A percentile compares a stretch with the other conserved stretches of the same genome.
Evolutionary conservation across 2,888 invertebrate genomes (phyloP).

Genomic region (Acleris cristana): DNA sequence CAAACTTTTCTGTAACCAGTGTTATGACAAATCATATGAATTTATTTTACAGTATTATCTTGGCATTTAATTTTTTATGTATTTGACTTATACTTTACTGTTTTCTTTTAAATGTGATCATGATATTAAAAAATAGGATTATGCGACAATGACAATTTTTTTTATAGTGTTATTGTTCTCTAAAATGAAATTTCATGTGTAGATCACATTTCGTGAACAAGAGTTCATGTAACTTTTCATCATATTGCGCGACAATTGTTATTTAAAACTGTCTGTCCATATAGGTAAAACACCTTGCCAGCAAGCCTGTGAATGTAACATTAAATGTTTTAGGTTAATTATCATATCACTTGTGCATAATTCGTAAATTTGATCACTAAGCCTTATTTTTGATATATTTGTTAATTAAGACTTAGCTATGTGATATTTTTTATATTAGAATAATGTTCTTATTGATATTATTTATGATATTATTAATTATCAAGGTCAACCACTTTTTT

Average conservation of each 20-base stretch:
- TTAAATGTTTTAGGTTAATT: slow-evolving; percentile 14
- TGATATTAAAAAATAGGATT: no score
- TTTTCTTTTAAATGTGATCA: slow-evolving; percentile 5
- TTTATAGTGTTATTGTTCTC: no score
- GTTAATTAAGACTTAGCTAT: slow-evolving; percentile 26
- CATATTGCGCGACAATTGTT: not conserved
- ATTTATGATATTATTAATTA: slow-evolving; percentile 31
- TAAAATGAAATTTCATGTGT: not conserved
- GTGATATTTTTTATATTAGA: slow-evolving; percentile 35
- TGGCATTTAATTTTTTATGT: slow-evolving; percentile 61
- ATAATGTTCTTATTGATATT: slow-evolving; percentile 29
- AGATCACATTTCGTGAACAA: not conserved
- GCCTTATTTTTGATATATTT: slow-evolving; percentile 35
- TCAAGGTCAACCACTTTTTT: not conserved
- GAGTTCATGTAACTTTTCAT: no score
- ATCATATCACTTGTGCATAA: slow-evolving; percentile 22
- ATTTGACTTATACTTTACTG: slow-evolving; percentile 24
- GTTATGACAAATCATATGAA: slow-evolving; percentile 35
- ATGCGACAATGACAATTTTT: no score
- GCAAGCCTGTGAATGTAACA: slow-evolving; percentile 27
- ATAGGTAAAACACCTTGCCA: slow-evolving; percentile 32
- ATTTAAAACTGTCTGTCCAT: slow-evolving; percentile 11
- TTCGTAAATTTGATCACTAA: slow-evolving; percentile 35
- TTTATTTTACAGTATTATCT: slow-evolving; percentile 68
- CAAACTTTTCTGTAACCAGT: slow-evolving; percentile 21